phyloP scores from a whole-genome alignment of 1,140 invertebrate species.

The Drosophila kurseongensis region DNA sequence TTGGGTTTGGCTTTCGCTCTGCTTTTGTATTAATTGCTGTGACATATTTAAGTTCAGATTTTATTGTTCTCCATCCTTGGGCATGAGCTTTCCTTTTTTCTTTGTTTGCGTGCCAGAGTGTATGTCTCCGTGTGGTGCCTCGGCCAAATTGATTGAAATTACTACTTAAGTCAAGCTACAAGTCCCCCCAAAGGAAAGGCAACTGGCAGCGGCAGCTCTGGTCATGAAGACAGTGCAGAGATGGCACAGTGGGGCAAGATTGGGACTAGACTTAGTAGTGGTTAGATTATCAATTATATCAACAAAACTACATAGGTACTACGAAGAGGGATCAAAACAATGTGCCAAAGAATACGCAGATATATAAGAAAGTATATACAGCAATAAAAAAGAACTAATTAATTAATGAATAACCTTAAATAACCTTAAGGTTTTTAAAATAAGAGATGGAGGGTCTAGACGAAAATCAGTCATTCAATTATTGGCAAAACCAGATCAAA shows the following conservation, averaged over 20 bases:
- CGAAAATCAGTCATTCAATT: too few species aligned
- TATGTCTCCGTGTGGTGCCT: conserved; percentile 23
- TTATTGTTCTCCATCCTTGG: conserved; percentile 42
- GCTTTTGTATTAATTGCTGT: conserved; percentile 62
- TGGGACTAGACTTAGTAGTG: not conserved
- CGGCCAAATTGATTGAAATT: conserved; percentile 63
- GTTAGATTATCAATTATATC: too few species aligned
- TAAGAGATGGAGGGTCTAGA: too few species aligned
- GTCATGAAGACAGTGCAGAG: conserved; percentile 33
- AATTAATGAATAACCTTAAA: too few species aligned
- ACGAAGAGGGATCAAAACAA: too few species aligned
- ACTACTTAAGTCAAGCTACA: conserved; percentile 62
- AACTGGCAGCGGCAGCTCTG: conserved; percentile 38
- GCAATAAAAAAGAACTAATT: too few species aligned
- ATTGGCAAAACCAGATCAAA: too few species aligned
- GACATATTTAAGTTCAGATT: conserved; percentile 67
- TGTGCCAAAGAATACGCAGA: too few species aligned
- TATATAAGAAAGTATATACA: too few species aligned
- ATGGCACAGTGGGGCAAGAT: not conserved
- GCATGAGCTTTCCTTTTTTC: conserved; percentile 27
- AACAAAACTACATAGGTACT: too few species aligned
- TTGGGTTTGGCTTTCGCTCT: conserved; percentile 28
- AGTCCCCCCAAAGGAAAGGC: conserved; percentile 30
- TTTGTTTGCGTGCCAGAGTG: conserved; percentile 22
- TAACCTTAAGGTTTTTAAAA: too few species aligned